phyloP scores from a whole-genome alignment of 2,797 vertebrate genomes.

The Coluber constrictor region DNA sequence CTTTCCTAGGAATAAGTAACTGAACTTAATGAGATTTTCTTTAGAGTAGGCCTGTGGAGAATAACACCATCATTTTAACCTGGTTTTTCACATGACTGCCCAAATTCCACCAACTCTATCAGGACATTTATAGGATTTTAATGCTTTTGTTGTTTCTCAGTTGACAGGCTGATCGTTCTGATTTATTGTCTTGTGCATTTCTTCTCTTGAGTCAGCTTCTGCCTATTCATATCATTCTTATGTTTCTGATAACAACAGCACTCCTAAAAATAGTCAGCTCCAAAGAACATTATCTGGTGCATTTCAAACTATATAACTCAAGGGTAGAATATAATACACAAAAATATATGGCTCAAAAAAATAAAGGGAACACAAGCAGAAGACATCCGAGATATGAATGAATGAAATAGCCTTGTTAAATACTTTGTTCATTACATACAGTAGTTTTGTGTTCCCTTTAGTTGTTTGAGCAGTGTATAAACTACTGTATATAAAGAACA shows the following conservation, averaged over 20 bases:
- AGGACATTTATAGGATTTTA: not conserved
- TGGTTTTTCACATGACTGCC: not conserved
- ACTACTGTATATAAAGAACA: too few relatives aligned
- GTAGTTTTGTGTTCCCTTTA: too few relatives aligned
- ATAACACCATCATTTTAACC: not conserved
- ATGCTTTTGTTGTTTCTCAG: not conserved
- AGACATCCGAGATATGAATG: too few relatives aligned
- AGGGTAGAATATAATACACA: not conserved
- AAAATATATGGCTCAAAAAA: too few relatives aligned
- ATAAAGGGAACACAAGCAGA: too few relatives aligned
- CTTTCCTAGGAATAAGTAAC: not conserved
- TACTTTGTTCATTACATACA: too few relatives aligned
- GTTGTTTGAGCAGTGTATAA: too few relatives aligned
- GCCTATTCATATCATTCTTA: slow-evolving; percentile 18
- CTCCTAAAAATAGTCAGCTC: slow-evolving; percentile 14
- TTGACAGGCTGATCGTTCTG: slow-evolving; percentile 17
- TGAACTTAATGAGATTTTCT: not conserved
- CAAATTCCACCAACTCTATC: too few relatives aligned
- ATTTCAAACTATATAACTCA: not conserved
- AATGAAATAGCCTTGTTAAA: too few relatives aligned
- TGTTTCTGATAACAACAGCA: slow-evolving; percentile 7
- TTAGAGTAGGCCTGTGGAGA: not conserved
- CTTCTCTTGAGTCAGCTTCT: slow-evolving; percentile 13
- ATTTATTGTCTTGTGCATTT: slow-evolving; percentile 13
- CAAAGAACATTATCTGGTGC: not conserved